Percentiles rank a stretch among this genome's conserved stretches.
Conservation (phyloP, 2,113 vertebrate species). For the Echinops telfairi region DNA sequence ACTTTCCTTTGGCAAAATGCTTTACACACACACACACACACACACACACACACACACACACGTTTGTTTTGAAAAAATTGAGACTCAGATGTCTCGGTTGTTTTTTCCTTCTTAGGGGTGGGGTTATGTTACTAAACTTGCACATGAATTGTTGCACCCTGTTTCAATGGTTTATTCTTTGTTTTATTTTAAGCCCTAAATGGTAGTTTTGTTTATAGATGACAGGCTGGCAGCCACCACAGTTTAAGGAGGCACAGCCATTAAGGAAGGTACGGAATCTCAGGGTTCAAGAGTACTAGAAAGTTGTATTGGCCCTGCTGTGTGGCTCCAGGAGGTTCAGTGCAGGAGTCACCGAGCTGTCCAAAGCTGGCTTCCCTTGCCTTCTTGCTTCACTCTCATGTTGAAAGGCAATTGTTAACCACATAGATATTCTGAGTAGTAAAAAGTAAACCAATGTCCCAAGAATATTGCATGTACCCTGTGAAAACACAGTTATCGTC, state of each 20-base stretch:
- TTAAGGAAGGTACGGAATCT: neutral
- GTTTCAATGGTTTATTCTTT: conserved; percentile 6
- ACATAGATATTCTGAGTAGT: neutral
- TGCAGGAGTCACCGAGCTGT: neutral
- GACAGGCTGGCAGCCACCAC: neutral
- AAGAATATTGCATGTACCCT: neutral
- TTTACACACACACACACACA: too few relatives aligned
- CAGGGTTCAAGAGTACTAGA: conserved; percentile 1
- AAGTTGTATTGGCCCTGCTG: too few relatives aligned
- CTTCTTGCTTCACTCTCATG: neutral
- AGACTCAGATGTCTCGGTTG: neutral
- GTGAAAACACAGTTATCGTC: neutral
- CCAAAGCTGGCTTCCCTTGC: neutral
- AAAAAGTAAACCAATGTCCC: conserved; percentile 2
- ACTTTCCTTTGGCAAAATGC: neutral
- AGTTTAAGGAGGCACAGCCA: neutral
- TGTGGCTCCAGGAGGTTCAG: rapidly evolving
- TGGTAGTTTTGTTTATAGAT: conserved; percentile 53
- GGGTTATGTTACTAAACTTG: conserved; percentile 54
- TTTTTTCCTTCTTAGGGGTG: conserved; percentile 22
- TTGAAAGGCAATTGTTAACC: neutral
- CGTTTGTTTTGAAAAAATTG: neutral
- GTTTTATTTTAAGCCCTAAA: conserved; percentile 48
- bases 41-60: neutral
- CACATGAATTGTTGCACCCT: neutral